phyloP scores from a whole-genome alignment of 2,797 vertebrate genomes.

The Pangasius sanitwongsei region DNA sequence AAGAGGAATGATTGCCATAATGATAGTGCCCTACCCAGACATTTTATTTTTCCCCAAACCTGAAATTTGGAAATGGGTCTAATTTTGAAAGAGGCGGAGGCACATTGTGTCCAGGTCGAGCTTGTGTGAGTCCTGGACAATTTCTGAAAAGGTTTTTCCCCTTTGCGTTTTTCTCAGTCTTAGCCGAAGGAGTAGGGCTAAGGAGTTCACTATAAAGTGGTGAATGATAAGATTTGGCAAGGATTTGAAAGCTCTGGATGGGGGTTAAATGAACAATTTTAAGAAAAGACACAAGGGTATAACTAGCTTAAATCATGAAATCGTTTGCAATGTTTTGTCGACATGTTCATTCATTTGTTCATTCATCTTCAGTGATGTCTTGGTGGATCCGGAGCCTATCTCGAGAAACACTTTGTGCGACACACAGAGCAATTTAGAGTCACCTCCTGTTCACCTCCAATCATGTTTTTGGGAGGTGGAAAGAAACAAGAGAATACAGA shows the following conservation, averaged over 20 bases:
- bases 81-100: slow-evolving; percentile 57
- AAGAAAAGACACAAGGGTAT: not conserved
- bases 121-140: slow-evolving; percentile 56
- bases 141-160: slow-evolving; percentile 63
- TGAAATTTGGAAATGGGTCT: slow-evolving; percentile 66
- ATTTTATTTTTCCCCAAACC: slow-evolving; percentile 67
- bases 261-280: not conserved
- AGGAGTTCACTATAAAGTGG: not conserved
- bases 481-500: not conserved
- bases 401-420: not conserved
- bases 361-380: not conserved
- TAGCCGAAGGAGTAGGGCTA: not conserved
- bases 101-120: slow-evolving; percentile 51
- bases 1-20: slow-evolving; percentile 71
- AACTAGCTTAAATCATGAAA: not conserved
- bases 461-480: not conserved
- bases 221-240: not conserved
- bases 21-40: slow-evolving; percentile 74
- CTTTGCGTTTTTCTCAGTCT: not conserved
- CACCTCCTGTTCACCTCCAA: not conserved
- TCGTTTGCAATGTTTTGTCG: not conserved
- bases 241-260: not conserved
- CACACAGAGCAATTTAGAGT: not conserved
- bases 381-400: not conserved
- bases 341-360: not conserved